Conservation (phyloP, 2,888 invertebrate species). For the Cabera pusaria region DNA sequence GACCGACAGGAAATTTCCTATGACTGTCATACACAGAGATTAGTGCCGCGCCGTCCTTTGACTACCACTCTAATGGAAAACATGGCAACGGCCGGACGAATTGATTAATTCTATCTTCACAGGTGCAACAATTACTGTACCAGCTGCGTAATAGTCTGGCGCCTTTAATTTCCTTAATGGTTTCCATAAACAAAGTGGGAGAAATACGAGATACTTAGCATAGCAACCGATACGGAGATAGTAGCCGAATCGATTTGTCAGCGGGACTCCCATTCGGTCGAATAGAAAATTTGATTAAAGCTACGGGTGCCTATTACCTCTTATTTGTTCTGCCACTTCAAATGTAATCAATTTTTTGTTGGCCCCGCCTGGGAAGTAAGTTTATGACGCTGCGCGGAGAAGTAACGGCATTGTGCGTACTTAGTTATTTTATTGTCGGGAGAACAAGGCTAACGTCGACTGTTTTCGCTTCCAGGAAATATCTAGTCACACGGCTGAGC, state of each 20-base stretch:
- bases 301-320: conserved; percentile 41
- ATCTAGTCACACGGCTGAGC: conserved; percentile 1
- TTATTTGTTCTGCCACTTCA: conserved; percentile 47
- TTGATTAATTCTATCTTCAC: conserved; percentile 21
- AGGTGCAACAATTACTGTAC: conserved; percentile 23
- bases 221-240: no score
- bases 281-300: conserved; percentile 62
- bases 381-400: conserved; percentile 23
- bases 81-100: conserved; percentile 12
- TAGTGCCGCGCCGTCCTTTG: conserved; percentile 14
- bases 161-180: conserved; percentile 52
- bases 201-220: conserved; percentile 37
- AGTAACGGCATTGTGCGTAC: conserved; percentile 24
- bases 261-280: conserved; percentile 52
- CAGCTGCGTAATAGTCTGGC: conserved; percentile 13
- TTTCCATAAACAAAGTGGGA: conserved; percentile 48
- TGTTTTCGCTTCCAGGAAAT: conserved; percentile 12
- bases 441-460: conserved; percentile 6
- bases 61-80: conserved; percentile 12
- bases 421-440: conserved; percentile 15
- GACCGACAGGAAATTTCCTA: conserved; percentile 27
- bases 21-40: conserved; percentile 27
- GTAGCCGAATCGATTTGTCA: conserved; percentile 63
- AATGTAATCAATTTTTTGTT: conserved; percentile 41
- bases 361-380: conserved; percentile 21